These are phyloP conservation scores for Seriola dumerili DNA, from an alignment of 2,113 vertebrate genomes.

Conservation along the genomic window DNA sequence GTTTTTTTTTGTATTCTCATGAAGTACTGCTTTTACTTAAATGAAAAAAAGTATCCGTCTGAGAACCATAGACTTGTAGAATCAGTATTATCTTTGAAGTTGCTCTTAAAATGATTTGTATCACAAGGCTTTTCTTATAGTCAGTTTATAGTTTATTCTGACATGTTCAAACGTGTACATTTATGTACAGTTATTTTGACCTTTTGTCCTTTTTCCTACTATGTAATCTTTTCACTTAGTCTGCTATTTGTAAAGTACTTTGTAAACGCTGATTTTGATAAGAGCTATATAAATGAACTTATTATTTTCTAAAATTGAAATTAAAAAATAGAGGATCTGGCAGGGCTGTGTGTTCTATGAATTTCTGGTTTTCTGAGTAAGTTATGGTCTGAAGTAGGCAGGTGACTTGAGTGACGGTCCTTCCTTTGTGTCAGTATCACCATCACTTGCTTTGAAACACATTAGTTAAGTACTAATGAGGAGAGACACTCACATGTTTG, in stretches of 20 bases:
- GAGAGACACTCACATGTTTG: constrained; percentile 41
- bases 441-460: constrained; percentile 32
- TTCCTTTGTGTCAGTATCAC: constrained; percentile 37
- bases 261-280: not conserved
- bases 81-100: too few species aligned
- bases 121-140: not conserved
- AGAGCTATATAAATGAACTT: too few species aligned
- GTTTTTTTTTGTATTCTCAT: not conserved
- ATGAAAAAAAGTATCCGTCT: too few species aligned
- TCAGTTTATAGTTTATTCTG: too few species aligned
- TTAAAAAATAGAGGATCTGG: too few species aligned
- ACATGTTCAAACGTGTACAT: too few species aligned
- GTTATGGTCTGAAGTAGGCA: constrained; percentile 34
- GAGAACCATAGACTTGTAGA: too few species aligned
- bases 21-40: too few species aligned
- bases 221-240: too few species aligned
- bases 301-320: not conserved
- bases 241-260: too few species aligned
- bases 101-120: not conserved
- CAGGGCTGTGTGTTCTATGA: not conserved
- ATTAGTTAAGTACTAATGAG: constrained; percentile 18
- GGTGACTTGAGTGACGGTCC: constrained; percentile 35
- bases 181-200: too few species aligned
- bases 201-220: too few species aligned
- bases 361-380: not conserved